Evolutionary conservation across 2,113 vertebrate genomes (phyloP).

Genomic region (Edolisoma coerulescens): DNA sequence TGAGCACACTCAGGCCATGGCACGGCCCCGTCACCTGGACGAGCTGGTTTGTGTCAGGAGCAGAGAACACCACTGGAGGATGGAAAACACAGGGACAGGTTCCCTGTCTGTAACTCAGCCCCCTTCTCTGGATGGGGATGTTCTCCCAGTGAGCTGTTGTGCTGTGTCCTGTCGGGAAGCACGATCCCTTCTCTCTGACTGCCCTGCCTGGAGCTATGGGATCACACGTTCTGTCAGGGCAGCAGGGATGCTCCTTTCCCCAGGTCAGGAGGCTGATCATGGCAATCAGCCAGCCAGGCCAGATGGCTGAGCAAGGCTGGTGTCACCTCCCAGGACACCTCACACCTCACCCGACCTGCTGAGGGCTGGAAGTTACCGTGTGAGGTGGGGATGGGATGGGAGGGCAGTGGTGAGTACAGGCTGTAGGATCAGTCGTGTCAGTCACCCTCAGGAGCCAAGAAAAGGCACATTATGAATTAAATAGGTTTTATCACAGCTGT

Average conservation of each 20-base stretch:
- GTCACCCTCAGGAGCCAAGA: neutral
- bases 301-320: neutral
- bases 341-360: neutral
- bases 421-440: neutral
- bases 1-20: neutral
- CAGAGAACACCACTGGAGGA: neutral
- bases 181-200: neutral
- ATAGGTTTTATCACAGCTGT: neutral
- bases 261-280: neutral
- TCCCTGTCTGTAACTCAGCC: neutral
- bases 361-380: neutral
- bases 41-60: neutral
- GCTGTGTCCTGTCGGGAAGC: neutral
- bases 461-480: neutral
- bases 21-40: accelerated
- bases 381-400: neutral
- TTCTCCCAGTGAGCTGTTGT: neutral
- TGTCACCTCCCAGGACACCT: neutral
- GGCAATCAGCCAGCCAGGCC: neutral
- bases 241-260: neutral
- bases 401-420: neutral
- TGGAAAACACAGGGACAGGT: neutral
- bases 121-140: neutral
- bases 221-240: neutral
- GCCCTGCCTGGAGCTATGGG: neutral